Evolutionary conservation across 2,888 invertebrate genomes (phyloP).

Genomic region (Quadroppia sp.): DNA sequence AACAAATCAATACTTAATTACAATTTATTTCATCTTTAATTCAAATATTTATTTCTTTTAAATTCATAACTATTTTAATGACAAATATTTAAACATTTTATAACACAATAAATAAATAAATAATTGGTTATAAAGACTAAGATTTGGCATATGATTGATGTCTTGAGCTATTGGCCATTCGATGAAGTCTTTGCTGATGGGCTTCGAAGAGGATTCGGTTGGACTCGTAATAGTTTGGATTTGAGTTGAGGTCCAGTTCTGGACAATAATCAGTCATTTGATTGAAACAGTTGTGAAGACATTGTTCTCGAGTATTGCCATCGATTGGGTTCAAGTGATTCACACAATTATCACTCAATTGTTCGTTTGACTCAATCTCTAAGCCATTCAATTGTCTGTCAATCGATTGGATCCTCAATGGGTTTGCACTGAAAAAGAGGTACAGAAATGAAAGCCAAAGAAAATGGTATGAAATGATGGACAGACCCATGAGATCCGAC

Average conservation of each 20-base stretch:
- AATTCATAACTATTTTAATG: background rate
- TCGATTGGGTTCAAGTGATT: background rate
- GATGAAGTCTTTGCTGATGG: constrained; percentile 33
- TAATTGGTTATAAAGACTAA: background rate
- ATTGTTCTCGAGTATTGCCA: background rate
- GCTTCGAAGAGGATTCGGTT: constrained; percentile 43
- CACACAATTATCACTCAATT: background rate
- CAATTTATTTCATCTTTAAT: background rate
- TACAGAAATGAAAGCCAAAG: background rate
- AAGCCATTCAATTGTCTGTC: background rate
- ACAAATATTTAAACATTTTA: constrained; percentile 10
- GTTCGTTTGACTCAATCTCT: background rate
- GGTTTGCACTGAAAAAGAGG: background rate
- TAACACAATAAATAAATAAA: background rate
- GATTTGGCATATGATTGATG: background rate
- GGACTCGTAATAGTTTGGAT: constrained; percentile 43
- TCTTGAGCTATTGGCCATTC: background rate
- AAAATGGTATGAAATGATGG: background rate
- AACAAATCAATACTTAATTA: background rate
- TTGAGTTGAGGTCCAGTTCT: constrained; percentile 33
- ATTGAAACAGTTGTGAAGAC: background rate
- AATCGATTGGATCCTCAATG: background rate
- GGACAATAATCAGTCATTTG: constrained; percentile 29
- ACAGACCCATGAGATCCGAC: background rate
- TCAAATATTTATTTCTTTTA: background rate